Evolutionary conservation across 2,113 vertebrate species (phyloP), one percentile per base, ranked within the genome.

Genomic region (Fregata magnificens): DNA sequence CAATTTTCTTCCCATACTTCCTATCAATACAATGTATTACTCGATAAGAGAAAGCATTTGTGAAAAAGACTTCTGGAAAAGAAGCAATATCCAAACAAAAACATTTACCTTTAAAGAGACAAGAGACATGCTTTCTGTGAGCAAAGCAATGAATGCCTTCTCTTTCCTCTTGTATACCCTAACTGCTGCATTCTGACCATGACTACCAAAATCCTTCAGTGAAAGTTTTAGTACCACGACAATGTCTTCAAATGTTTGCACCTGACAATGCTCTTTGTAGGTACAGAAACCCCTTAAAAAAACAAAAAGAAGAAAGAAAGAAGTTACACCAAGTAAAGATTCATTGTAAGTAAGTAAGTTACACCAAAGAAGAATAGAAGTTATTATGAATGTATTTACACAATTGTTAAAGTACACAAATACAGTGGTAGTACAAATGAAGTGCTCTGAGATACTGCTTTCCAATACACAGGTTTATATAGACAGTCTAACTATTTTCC

Each of bases 341-440:
- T 82, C 72, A 82, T 31, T 65, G 5, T 38, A 86, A 95, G 76
- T 38, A 86, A 95, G 76, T 78, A 95, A 94, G 84, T 88, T 92
- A 96, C 88, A 95, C 86, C 47, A 59, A 90, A 86, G 81, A 92
- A 93, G 95, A 92, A 76, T 95, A 99, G 98, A 99, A 99, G 98
- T 98, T 97, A 95, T 95, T 97, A 97, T 98, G 98, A 98, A 98
- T 99, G 99, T 99, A 99, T 99, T 99, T 99, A 99, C 99, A 99
- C 97, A 98, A 96, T 97, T 98, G 96, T 98, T 98, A 98, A 99
- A 99, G 99, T 99, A 99, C 98, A 99, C 98, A 98, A 99, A 98
- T 99, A 99, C 98, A 99, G 98, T 98, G 98, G 98, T 96, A 98
- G 98, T 98, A 99, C 98, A 99, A 99, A 98, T 98, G 98, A 98